Percentiles rank a stretch among this genome's conserved stretches.
Evolutionary conservation across 2,113 vertebrate genomes (phyloP).

Genomic region (Todiramphus chloris): DNA sequence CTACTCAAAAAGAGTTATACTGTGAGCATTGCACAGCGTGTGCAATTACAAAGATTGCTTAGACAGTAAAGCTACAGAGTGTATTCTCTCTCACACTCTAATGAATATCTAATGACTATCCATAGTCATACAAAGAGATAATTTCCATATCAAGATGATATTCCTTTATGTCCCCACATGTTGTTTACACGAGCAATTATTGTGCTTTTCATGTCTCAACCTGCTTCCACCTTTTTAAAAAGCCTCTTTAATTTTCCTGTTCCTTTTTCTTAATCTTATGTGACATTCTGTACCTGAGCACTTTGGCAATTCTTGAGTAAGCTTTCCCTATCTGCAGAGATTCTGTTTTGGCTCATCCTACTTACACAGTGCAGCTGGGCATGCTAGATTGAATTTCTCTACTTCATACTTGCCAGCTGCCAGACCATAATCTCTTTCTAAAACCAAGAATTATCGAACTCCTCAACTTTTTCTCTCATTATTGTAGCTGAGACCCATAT

Average conservation of each 20-base stretch:
- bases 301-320: slow-evolving; percentile 28
- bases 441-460: slow-evolving; percentile 61
- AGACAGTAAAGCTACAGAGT: not conserved
- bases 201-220: not conserved
- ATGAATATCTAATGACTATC: slow-evolving; percentile 31
- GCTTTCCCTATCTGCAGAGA: not conserved
- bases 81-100: not conserved
- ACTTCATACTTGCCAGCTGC: slow-evolving; percentile 56
- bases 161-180: slow-evolving; percentile 3
- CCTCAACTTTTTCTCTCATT: slow-evolving; percentile 58
- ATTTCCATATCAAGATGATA: not conserved
- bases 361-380: slow-evolving; percentile 56
- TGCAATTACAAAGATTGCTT: not conserved
- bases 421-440: slow-evolving; percentile 57
- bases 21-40: not conserved
- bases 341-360: slow-evolving; percentile 32
- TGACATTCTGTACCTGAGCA: slow-evolving; percentile 39
- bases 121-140: not conserved
- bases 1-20: not conserved
- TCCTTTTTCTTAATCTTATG: slow-evolving; percentile 2
- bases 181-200: not conserved
- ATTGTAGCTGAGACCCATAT: slow-evolving; percentile 52
- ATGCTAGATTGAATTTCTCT: slow-evolving; percentile 55
- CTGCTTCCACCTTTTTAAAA: not conserved
- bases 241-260: not conserved